These are phyloP conservation scores for Plecturocebus donacophilus DNA, from an alignment of 2,113 vertebrate genomes.

Conservation along the genomic window DNA sequence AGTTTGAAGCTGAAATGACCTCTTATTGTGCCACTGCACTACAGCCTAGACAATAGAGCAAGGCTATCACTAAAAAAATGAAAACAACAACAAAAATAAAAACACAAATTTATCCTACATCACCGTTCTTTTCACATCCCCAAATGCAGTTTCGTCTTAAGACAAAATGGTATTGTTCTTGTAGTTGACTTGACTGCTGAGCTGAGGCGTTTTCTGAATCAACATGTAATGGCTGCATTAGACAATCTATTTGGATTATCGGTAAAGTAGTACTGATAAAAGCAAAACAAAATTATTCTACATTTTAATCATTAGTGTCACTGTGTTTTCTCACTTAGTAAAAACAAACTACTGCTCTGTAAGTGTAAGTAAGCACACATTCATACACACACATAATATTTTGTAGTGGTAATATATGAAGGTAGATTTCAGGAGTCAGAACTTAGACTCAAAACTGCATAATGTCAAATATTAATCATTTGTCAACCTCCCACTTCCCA, in stretches of 20 bases:
- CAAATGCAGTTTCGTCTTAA: background rate
- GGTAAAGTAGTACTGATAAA: background rate
- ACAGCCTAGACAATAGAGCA: no score
- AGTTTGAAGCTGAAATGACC: no score
- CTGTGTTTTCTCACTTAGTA: background rate
- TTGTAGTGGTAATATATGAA: background rate
- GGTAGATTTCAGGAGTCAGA: constrained; percentile 48
- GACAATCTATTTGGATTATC: constrained; percentile 41
- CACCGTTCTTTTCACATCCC: background rate
- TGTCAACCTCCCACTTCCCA: background rate
- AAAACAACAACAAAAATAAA: no score
- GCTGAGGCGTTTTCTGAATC: constrained; percentile 36
- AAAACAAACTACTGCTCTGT: constrained; percentile 3
- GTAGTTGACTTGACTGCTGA: background rate
- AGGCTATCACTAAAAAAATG: no score
- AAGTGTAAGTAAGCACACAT: background rate
- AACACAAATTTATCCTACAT: background rate
- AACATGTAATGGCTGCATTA: background rate
- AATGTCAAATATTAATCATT: constrained; percentile 66
- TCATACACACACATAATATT: background rate
- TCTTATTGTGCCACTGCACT: no score
- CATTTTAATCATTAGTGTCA: background rate
- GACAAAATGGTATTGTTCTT: constrained; percentile 4
- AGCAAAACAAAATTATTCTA: constrained; percentile 31
- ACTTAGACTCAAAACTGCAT: constrained; percentile 32